Percentiles rank a stretch among this genome's conserved stretches.
These are phyloP conservation scores for Aleiodes sp. DNA, from an alignment of 1,140 invertebrate genomes.

Conservation along the genomic window DNA sequence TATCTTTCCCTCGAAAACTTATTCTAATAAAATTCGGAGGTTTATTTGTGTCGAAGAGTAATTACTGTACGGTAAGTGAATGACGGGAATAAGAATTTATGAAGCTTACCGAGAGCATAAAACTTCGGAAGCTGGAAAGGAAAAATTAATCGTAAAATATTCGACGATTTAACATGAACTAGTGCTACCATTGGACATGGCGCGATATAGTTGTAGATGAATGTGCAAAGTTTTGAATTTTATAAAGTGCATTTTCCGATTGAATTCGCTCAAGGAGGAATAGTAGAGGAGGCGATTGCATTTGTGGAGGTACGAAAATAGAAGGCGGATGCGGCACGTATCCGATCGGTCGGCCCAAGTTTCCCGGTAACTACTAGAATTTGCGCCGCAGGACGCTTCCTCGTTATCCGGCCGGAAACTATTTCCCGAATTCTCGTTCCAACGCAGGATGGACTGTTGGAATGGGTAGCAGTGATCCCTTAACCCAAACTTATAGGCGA, in stretches of 20 bases:
- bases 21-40: too few species aligned
- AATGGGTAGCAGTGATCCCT: constrained; percentile 17
- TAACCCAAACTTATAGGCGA: constrained; percentile 35
- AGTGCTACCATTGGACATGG: not conserved
- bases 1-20: too few species aligned
- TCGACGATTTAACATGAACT: too few species aligned
- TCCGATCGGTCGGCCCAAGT: constrained; percentile 33
- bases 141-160: too few species aligned
- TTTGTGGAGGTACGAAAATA: constrained; percentile 7
- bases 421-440: constrained; percentile 33
- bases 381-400: constrained; percentile 30
- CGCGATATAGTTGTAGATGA: constrained; percentile 12
- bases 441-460: not conserved
- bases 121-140: too few species aligned
- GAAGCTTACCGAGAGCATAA: too few species aligned
- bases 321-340: constrained; percentile 31
- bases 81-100: too few species aligned
- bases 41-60: too few species aligned
- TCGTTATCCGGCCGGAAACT: constrained; percentile 36
- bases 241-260: constrained; percentile 30
- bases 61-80: too few species aligned
- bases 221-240: constrained; percentile 24
- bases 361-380: constrained; percentile 36
- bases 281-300: not conserved
- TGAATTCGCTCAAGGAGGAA: constrained; percentile 12